Conservation (phyloP, 1,140 invertebrate genomes). For the Whitmania pigra region DNA sequence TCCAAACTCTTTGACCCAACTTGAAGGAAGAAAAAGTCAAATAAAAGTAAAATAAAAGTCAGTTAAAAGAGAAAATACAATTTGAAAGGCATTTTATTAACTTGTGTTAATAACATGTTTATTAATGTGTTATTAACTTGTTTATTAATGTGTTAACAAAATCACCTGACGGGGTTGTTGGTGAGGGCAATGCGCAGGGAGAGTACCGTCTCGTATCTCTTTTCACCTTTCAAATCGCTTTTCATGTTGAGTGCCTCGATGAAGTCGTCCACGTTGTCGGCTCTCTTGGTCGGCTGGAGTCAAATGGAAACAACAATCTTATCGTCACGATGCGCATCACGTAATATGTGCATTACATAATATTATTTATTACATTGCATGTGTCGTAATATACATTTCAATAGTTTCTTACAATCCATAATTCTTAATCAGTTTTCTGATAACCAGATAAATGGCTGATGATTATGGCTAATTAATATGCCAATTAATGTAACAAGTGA, state of each 20-base stretch:
- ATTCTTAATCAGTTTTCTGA: too few relatives aligned
- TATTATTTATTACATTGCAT: too few relatives aligned
- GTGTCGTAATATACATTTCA: too few relatives aligned
- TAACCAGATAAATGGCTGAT: too few relatives aligned
- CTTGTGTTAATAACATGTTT: too few relatives aligned
- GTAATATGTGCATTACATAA: too few relatives aligned
- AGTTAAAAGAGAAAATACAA: not conserved
- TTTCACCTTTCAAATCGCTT: slow-evolving; percentile 67
- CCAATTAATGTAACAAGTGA: too few relatives aligned
- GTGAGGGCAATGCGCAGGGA: slow-evolving; percentile 78
- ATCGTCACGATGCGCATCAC: too few relatives aligned
- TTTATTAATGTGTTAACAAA: too few relatives aligned
- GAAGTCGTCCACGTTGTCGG: slow-evolving; percentile 74
- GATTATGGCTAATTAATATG: too few relatives aligned
- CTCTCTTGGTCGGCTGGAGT: slow-evolving; percentile 51
- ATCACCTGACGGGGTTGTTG: slow-evolving; percentile 68
- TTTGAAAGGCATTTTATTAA: not conserved
- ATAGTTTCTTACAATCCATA: too few relatives aligned
- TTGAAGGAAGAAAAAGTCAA: slow-evolving; percentile 28
- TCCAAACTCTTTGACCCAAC: slow-evolving; percentile 87
- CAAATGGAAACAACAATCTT: slow-evolving; percentile 1
- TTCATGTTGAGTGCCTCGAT: slow-evolving; percentile 63
- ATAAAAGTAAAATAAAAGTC: not conserved
- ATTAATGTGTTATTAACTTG: too few relatives aligned
- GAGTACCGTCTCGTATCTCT: slow-evolving; percentile 70